Conservation (phyloP, 2,113 vertebrate species). For the Cynocephalus volans region DNA sequence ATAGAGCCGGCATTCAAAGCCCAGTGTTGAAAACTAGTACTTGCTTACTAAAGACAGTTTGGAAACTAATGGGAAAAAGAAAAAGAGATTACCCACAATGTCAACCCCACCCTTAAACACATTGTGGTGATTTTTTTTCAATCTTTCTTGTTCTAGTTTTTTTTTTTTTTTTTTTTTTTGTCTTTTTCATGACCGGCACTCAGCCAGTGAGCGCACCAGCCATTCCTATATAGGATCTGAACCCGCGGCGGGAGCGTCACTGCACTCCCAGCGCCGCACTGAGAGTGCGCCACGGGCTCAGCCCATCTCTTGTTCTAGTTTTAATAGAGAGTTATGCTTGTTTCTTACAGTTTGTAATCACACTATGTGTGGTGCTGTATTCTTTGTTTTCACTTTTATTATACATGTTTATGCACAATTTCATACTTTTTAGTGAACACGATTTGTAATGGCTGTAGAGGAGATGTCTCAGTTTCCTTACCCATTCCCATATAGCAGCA, state of each 20-base stretch:
- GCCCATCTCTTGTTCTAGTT: neutral
- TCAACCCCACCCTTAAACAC: neutral
- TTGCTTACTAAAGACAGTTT: constrained; percentile 4
- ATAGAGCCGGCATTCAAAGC: neutral
- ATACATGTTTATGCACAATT: neutral
- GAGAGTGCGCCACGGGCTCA: too few relatives aligned
- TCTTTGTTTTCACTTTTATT: neutral
- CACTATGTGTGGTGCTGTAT: neutral
- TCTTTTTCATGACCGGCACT: too few relatives aligned
- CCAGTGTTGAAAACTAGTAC: neutral
- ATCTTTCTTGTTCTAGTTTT: neutral
- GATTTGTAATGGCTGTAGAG: neutral
- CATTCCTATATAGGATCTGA: too few relatives aligned
- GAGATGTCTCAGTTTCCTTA: neutral
- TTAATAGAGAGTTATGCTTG: neutral
- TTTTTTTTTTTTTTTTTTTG: too few relatives aligned
- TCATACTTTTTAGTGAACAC: neutral
- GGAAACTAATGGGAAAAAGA: neutral
- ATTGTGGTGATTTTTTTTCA: neutral
- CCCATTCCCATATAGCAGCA: fast-evolving
- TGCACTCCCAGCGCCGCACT: too few relatives aligned
- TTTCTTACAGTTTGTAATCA: neutral
- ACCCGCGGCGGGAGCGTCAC: too few relatives aligned
- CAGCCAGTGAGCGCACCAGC: too few relatives aligned
- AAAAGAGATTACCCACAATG: neutral